Conservation (phyloP, 2,888 invertebrate genomes). For the Spisula subtruncata region DNA sequence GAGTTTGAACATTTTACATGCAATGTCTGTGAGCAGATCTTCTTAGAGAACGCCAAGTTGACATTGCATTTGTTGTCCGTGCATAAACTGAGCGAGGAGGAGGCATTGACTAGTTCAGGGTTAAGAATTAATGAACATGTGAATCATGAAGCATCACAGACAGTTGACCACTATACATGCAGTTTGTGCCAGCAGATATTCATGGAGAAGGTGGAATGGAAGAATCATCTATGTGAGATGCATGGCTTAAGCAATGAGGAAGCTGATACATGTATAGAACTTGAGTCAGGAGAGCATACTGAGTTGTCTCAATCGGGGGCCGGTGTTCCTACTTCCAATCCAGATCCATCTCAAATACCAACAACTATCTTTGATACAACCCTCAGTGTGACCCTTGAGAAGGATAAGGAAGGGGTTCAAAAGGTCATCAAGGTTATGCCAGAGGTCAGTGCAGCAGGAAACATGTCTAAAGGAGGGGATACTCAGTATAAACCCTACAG, state of each 20-base stretch:
- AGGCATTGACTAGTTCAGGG: conserved; percentile 50
- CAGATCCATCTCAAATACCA: not conserved
- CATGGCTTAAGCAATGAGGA: conserved; percentile 59
- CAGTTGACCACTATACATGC: conserved; percentile 53
- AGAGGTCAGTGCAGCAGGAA: conserved; percentile 23
- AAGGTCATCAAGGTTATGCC: conserved; percentile 66
- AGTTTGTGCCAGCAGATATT: conserved; percentile 64
- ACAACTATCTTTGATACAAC: conserved; percentile 50
- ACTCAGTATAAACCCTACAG: conserved; percentile 57
- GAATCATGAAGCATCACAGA: not conserved
- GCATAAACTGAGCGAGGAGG: conserved; percentile 59
- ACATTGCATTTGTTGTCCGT: conserved; percentile 56
- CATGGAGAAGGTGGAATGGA: conserved; percentile 50
- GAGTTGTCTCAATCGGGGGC: not conserved
- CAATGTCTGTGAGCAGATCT: conserved; percentile 61
- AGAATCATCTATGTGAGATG: conserved; percentile 52
- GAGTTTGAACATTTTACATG: conserved; percentile 59
- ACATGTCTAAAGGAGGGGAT: not conserved
- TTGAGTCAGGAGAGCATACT: conserved; percentile 39
- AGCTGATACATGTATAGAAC: conserved; percentile 46
- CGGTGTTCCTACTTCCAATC: not conserved
- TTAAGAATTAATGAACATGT: conserved; percentile 38
- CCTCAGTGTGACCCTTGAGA: conserved; percentile 63
- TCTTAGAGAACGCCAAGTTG: conserved; percentile 49
- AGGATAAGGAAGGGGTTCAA: conserved; percentile 64